Conservation (phyloP, 2,113 vertebrate species). For the Cyprinus carpio region DNA sequence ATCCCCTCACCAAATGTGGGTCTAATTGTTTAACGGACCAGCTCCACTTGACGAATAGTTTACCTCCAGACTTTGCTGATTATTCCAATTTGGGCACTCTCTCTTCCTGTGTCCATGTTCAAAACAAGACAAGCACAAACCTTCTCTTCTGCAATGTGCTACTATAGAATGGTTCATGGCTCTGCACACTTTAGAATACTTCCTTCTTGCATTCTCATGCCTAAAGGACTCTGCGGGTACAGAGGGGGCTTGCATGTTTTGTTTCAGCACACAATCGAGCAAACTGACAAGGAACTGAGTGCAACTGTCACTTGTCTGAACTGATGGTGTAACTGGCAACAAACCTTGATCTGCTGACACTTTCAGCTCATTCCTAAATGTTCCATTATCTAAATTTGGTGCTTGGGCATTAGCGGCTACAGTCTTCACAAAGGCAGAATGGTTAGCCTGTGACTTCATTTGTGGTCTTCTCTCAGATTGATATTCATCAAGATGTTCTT, state of each 20-base stretch:
- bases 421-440: not conserved
- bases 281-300: not conserved
- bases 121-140: not conserved
- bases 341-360: not conserved
- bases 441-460: not conserved
- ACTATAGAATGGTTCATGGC: not conserved
- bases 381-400: not conserved
- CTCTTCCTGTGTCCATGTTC: not conserved
- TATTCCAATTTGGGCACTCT: not conserved
- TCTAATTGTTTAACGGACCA: not conserved
- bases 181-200: not conserved
- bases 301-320: not conserved
- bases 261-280: no score
- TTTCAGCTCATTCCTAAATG: not conserved
- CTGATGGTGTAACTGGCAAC: not conserved
- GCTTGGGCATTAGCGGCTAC: not conserved
- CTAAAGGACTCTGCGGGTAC: not conserved
- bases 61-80: not conserved
- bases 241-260: not conserved
- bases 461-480: not conserved
- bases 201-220: not conserved
- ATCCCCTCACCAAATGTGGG: not conserved
- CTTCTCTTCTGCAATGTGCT: not conserved
- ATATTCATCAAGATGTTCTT: not conserved
- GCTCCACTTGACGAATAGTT: not conserved